Evolutionary conservation across 1,140 invertebrate species (phyloP).

Genomic region (Zaprionus vittiger): DNA sequence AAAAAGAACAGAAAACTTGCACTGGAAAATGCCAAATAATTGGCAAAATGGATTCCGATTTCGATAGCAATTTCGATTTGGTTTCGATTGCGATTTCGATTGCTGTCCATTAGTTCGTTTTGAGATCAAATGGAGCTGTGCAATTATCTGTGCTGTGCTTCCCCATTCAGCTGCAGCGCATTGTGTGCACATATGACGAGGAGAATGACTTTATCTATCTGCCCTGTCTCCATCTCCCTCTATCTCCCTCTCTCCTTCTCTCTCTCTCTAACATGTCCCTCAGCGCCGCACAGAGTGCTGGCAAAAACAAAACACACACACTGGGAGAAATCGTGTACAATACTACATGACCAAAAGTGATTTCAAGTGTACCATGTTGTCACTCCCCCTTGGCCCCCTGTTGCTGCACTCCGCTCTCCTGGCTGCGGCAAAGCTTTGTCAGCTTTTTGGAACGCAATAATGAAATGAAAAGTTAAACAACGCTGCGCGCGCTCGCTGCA

Average conservation of each 20-base stretch:
- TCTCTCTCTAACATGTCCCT: conserved; percentile 38
- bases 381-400: neutral
- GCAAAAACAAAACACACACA: conserved; percentile 39
- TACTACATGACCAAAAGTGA: conserved; percentile 56
- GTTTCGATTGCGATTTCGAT: conserved; percentile 4
- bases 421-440: conserved; percentile 25
- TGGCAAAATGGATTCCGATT: neutral
- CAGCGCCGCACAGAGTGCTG: conserved; percentile 39
- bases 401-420: neutral
- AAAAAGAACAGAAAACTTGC: neutral
- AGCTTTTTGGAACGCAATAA: conserved; percentile 43
- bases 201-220: conserved; percentile 15
- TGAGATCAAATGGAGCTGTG: neutral
- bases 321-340: conserved; percentile 11
- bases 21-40: neutral
- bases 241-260: conserved; percentile 6
- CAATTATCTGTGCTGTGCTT: conserved; percentile 2
- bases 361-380: conserved; percentile 49
- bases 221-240: neutral
- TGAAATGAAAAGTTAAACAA: conserved; percentile 72
- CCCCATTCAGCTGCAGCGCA: conserved; percentile 14
- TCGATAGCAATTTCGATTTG: neutral
- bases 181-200: neutral
- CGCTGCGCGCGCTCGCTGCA: conserved; percentile 6
- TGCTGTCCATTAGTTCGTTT: conserved; percentile 8